Evolutionary conservation across 2,113 vertebrate genomes (phyloP).

Genomic region (Alaudala cheleensis): DNA sequence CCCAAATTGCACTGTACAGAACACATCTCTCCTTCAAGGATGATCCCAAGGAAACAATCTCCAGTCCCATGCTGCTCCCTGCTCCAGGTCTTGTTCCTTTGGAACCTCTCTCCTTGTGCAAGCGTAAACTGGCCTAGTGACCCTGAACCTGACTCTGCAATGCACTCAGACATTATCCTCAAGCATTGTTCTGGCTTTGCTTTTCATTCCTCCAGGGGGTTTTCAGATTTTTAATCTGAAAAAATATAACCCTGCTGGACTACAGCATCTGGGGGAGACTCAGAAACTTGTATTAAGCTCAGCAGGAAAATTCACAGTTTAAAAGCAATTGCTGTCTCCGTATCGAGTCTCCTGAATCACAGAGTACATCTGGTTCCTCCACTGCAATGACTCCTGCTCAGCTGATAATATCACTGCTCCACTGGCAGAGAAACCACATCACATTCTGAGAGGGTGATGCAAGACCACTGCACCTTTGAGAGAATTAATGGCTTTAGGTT

Average conservation of each 20-base stretch:
- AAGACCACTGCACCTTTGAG: background rate
- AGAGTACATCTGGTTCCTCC: background rate
- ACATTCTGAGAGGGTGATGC: background rate
- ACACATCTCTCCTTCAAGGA: background rate
- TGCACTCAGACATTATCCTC: background rate
- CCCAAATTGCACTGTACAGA: background rate
- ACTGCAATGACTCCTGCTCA: background rate
- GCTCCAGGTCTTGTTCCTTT: background rate
- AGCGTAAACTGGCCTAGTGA: background rate
- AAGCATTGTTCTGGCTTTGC: background rate
- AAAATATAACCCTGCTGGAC: background rate
- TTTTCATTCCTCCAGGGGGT: background rate
- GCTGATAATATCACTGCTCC: background rate
- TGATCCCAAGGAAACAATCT: background rate
- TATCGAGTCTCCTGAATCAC: background rate
- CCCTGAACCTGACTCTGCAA: background rate
- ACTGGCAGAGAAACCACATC: background rate
- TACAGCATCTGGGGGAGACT: background rate
- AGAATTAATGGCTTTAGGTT: background rate
- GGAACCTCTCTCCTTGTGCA: background rate
- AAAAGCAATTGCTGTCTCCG: background rate
- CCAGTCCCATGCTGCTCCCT: background rate
- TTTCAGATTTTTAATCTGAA: background rate
- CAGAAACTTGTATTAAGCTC: background rate
- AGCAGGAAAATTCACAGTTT: background rate